Conservation (phyloP, 2,888 invertebrate species). For the Syrphus vitripennis region DNA sequence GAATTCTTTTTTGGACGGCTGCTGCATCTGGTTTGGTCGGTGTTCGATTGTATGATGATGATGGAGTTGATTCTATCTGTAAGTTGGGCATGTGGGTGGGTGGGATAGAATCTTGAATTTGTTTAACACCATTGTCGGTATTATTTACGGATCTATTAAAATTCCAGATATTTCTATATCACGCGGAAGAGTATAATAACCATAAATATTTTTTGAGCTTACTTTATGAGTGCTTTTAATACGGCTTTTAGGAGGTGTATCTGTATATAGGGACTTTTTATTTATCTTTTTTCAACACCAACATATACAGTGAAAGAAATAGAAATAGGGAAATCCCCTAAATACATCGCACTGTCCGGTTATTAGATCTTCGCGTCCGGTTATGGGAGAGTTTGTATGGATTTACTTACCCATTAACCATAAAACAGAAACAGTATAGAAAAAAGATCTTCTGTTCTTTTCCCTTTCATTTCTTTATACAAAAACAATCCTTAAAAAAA, state of each 20-base stretch:
- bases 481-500: too few relatives aligned
- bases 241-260: background rate
- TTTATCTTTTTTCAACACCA: background rate
- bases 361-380: too few relatives aligned
- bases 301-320: too few relatives aligned
- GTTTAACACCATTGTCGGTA: constrained; percentile 26
- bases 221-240: constrained; percentile 8
- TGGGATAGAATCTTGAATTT: constrained; percentile 44
- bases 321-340: too few relatives aligned
- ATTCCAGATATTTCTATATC: background rate
- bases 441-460: too few relatives aligned
- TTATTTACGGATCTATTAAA: constrained; percentile 28
- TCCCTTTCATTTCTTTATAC: too few relatives aligned
- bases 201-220: constrained; percentile 20
- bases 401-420: too few relatives aligned
- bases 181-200: background rate
- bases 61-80: background rate
- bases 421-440: too few relatives aligned
- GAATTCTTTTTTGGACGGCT: constrained; percentile 10
- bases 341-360: too few relatives aligned
- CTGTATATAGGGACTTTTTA: background rate
- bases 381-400: too few relatives aligned
- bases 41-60: constrained; percentile 7
- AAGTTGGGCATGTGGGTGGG: constrained; percentile 8
- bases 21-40: too few relatives aligned